Conservation (phyloP, 2,797 vertebrate species). For the Ibycter americanus region DNA sequence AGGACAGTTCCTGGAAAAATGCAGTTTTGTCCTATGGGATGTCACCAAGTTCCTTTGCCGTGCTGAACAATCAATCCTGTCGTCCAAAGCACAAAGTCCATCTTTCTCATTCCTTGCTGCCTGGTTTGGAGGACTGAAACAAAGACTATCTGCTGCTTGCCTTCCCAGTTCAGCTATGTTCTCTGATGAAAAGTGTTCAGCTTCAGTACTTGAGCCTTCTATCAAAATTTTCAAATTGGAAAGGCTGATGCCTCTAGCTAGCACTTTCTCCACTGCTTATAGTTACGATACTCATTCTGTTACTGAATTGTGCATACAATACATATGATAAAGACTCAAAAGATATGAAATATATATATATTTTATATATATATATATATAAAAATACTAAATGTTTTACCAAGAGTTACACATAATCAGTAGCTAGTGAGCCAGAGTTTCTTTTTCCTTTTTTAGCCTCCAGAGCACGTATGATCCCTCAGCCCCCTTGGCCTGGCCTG, state of each 20-base stretch:
- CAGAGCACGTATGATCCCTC: neutral
- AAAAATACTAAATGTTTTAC: neutral
- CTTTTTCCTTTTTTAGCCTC: neutral
- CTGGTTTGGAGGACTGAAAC: neutral
- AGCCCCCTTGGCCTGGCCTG: neutral
- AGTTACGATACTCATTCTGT: neutral
- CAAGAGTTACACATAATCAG: neutral
- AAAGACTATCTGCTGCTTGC: neutral
- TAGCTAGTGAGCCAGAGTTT: neutral
- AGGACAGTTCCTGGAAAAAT: neutral
- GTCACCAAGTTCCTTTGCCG: neutral
- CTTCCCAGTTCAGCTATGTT: neutral
- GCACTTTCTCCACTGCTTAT: neutral
- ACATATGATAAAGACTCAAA: neutral
- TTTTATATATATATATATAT: too few relatives aligned
- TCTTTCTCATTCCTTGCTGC: neutral
- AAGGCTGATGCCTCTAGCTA: neutral
- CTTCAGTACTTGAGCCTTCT: neutral
- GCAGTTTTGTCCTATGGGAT: neutral
- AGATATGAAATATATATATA: neutral
- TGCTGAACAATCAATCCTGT: neutral
- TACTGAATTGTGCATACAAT: neutral
- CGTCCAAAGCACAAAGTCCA: rapidly evolving
- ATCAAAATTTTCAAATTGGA: neutral
- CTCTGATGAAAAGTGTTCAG: neutral